Base-by-base conservation (phyloP, 2,113 vertebrate species). In the Podiceps cristatus region DNA sequence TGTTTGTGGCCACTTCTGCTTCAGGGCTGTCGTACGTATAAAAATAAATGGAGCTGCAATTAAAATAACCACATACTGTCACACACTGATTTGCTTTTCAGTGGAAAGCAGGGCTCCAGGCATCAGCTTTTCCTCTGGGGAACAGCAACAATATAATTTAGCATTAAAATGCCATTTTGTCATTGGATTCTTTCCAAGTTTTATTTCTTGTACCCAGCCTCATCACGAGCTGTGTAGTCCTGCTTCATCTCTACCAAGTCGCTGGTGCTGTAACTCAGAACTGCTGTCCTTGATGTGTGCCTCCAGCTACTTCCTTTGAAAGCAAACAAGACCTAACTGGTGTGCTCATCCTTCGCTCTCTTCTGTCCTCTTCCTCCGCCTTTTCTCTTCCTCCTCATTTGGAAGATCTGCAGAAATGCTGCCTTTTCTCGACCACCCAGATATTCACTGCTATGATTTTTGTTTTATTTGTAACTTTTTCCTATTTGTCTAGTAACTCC, bases 21-120 rank as follows among this genome's bases (percentile, higher is more conserved):
- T 88, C 29, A 80, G 50, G 49, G 24, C 49, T 69, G 33, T 31
- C 4, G 5, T 62, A 62, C 3, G 4, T 31, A 66, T n/a, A 60
- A 92, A 94, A 93, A 74, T 77, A 88, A 90, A 83, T 84, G 55
- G 63, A 92, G 42, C 55, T 92, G 47, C 75, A 91, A 73, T 95
- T 96, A 88, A 91, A 95, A 86, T 66, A 86, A 40, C 72, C 42
- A 28, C 35, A 58, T 42, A 67, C 44, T 86, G 33, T 92, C 35
- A 59, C 40, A 68, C n/a, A 67, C 7, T 74, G 68, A 85, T 93
- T 84, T 77, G 24, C 19, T 84, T 66, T 91, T 35, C 68, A 71
- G 33, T 5, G 7, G 72, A 63, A 78, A 78, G 23, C 31, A 80
- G 47, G 52, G 25, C 73, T 96, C 33, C 55, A 95, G 47, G 73